These are phyloP conservation scores for Salarias fasciatus DNA, from an alignment of 2,797 vertebrate genomes.

Conservation along the genomic window DNA sequence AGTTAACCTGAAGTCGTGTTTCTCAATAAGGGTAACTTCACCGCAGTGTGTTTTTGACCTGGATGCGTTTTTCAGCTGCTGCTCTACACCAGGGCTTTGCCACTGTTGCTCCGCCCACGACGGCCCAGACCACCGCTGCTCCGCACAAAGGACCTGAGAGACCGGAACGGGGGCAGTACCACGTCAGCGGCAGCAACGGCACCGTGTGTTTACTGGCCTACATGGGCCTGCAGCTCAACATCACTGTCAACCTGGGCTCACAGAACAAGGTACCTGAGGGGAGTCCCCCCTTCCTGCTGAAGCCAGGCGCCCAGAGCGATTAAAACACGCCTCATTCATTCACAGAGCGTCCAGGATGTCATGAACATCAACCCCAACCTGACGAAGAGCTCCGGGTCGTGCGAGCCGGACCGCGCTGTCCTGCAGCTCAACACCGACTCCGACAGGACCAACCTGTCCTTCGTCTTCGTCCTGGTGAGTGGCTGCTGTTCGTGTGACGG, in stretches of 20 bases:
- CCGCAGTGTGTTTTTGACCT: too few relatives aligned
- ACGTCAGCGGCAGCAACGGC: constrained; percentile 73
- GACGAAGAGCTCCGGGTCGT: constrained; percentile 79
- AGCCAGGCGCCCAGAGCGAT: neutral
- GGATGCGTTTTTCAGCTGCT: constrained; percentile 50
- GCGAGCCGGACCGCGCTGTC: constrained; percentile 66
- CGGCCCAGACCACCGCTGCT: constrained; percentile 58
- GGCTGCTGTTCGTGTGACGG: neutral
- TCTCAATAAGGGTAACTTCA: too few relatives aligned
- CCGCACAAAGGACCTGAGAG: constrained; percentile 64
- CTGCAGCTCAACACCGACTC: constrained; percentile 72
- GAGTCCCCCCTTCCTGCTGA: neutral
- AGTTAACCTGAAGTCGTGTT: too few relatives aligned
- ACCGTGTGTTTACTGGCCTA: constrained; percentile 78
- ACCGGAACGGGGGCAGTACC: constrained; percentile 84
- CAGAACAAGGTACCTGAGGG: constrained; percentile 72
- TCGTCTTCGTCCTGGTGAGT: constrained; percentile 85
- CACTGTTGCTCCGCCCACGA: constrained; percentile 62
- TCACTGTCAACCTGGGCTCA: constrained; percentile 80
- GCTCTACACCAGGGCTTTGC: constrained; percentile 64
- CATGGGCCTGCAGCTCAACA: constrained; percentile 90
- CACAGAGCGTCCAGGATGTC: constrained; percentile 74
- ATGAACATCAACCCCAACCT: constrained; percentile 84
- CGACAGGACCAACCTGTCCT: constrained; percentile 74
- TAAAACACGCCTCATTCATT: constrained; percentile 9